Conservation (phyloP, 2,797 vertebrate species). For the Leucoraja ocellata region DNA sequence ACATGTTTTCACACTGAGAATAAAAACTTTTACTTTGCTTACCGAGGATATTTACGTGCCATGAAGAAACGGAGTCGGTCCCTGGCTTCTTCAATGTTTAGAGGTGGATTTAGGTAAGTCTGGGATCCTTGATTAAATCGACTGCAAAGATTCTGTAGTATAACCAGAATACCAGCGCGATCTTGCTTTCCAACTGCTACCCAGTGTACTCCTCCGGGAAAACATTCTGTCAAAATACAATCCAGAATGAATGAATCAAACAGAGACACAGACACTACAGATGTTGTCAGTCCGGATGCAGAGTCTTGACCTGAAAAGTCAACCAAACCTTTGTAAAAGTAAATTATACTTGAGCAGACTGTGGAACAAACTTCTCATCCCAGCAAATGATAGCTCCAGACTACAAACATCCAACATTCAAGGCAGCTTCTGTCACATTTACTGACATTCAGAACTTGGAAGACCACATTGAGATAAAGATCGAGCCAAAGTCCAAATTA, state of each 20-base stretch:
- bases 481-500: too few species aligned
- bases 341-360: not conserved
- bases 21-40: not conserved
- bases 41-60: slow-evolving; percentile 76
- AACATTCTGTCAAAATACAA: slow-evolving; percentile 63
- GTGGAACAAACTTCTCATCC: too few species aligned
- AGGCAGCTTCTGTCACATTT: not conserved
- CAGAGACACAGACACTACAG: too few species aligned
- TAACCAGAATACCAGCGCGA: slow-evolving; percentile 79
- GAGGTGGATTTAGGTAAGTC: slow-evolving; percentile 64
- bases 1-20: not conserved
- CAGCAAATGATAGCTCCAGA: not conserved
- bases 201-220: slow-evolving; percentile 88
- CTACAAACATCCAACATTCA: not conserved
- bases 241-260: not conserved
- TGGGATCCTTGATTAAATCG: slow-evolving; percentile 76
- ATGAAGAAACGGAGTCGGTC: slow-evolving; percentile 83
- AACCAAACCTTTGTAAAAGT: not conserved
- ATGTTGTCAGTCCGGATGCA: too few species aligned
- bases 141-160: slow-evolving; percentile 85
- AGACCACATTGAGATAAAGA: not conserved
- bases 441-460: not conserved
- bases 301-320: too few species aligned
- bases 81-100: slow-evolving; percentile 86
- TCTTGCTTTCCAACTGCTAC: slow-evolving; percentile 88